Evolutionary conservation across 2,888 invertebrate species (phyloP).

Genomic region (Hemithea aestivaria): DNA sequence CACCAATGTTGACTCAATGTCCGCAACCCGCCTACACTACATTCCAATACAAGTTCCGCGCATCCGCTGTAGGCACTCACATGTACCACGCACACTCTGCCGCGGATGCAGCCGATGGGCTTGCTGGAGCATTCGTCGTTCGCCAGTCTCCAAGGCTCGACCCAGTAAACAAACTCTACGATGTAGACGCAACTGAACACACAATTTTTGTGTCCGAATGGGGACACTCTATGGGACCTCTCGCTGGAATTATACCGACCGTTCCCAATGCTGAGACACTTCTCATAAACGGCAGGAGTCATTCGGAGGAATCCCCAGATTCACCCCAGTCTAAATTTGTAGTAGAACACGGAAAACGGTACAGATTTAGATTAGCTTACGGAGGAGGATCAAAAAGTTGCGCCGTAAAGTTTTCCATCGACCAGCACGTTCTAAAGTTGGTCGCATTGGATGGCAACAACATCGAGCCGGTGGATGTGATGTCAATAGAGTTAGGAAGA

Average conservation of each 20-base stretch:
- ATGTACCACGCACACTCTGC: slow-evolving; percentile 87
- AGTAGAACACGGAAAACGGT: slow-evolving; percentile 79
- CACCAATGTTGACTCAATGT: slow-evolving; percentile 88
- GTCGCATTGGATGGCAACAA: slow-evolving; percentile 86
- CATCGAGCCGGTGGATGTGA: slow-evolving; percentile 77
- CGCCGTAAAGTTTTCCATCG: slow-evolving; percentile 82
- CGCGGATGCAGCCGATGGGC: slow-evolving; percentile 83
- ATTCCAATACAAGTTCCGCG: slow-evolving; percentile 88
- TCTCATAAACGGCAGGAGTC: slow-evolving; percentile 82
- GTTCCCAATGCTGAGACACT: slow-evolving; percentile 72
- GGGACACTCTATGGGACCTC: slow-evolving; percentile 78
- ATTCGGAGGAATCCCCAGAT: slow-evolving; percentile 58
- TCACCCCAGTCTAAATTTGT: slow-evolving; percentile 68
- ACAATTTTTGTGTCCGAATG: slow-evolving; percentile 85
- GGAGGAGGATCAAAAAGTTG: slow-evolving; percentile 84
- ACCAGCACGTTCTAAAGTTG: slow-evolving; percentile 81
- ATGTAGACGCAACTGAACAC: slow-evolving; percentile 84
- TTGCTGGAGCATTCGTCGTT: slow-evolving; percentile 85
- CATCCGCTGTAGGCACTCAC: slow-evolving; percentile 84
- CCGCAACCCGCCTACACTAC: slow-evolving; percentile 86
- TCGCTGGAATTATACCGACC: slow-evolving; percentile 62
- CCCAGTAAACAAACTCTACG: slow-evolving; percentile 81
- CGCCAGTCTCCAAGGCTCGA: slow-evolving; percentile 81
- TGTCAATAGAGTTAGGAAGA: slow-evolving; percentile 79
- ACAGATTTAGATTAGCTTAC: slow-evolving; percentile 83